Evolutionary conservation across 2,113 vertebrate genomes (phyloP).

Genomic region (Pholis gunnellus): DNA sequence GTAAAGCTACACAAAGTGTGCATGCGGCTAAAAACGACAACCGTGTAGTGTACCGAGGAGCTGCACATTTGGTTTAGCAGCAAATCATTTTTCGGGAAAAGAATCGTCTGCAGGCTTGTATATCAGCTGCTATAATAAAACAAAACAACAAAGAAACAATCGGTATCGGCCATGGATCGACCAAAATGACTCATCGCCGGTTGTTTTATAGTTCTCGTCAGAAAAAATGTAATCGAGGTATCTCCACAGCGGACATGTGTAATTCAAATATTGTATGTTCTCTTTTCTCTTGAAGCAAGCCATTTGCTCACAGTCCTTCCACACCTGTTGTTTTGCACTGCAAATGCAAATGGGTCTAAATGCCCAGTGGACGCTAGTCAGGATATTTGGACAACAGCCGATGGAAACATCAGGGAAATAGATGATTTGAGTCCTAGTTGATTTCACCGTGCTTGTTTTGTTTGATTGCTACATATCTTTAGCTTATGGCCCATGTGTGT

Average conservation of each 20-base stretch:
- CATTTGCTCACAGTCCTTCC: conserved; percentile 38
- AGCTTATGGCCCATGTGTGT: conserved; percentile 23
- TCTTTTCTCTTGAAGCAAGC: conserved; percentile 43
- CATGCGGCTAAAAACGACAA: neutral
- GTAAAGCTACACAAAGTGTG: neutral
- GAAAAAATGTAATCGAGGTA: neutral
- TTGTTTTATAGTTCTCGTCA: neutral
- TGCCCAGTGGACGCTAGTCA: conserved; percentile 7
- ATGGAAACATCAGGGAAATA: conserved; percentile 11
- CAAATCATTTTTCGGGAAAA: neutral
- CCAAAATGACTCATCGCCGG: neutral
- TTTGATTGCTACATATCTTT: conserved; percentile 8
- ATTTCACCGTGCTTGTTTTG: conserved; percentile 10
- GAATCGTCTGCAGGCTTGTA: neutral
- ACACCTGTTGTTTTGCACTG: conserved; percentile 56
- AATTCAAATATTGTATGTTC: conserved; percentile 31
- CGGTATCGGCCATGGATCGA: neutral
- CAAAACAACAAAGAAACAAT: neutral
- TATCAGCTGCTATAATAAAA: neutral
- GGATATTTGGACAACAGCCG: conserved; percentile 1
- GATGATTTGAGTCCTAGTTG: neutral
- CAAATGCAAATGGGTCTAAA: conserved; percentile 31
- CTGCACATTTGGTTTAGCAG: neutral
- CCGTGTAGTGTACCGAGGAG: neutral
- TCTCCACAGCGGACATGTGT: conserved; percentile 19